Conservation (phyloP, 1,140 invertebrate species). For the Sinella curviseta region DNA sequence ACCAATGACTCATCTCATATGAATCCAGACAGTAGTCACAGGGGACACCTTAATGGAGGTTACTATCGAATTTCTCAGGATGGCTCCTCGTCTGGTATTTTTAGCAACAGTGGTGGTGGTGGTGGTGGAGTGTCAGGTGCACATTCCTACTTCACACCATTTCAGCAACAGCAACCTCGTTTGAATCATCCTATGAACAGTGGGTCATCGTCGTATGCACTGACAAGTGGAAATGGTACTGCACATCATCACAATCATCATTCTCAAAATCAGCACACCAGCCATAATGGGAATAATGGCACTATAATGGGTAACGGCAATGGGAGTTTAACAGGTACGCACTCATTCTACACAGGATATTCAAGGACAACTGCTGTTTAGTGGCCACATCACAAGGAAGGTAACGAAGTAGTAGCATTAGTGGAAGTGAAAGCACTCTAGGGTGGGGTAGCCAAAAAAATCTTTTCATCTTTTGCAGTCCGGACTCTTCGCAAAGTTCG, state of each 20-base stretch:
- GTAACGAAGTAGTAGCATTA: too few species aligned
- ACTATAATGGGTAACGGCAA: background rate
- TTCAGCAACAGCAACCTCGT: background rate
- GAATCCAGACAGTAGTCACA: background rate
- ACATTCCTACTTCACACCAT: background rate
- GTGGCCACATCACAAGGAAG: background rate
- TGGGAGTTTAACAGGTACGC: background rate
- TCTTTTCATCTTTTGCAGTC: too few species aligned
- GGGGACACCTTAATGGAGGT: background rate
- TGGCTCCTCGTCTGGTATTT: background rate
- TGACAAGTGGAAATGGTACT: slow-evolving; percentile 10
- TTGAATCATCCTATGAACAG: background rate
- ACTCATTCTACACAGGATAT: background rate
- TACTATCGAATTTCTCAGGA: slow-evolving; percentile 3
- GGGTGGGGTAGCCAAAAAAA: too few species aligned
- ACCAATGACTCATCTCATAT: background rate
- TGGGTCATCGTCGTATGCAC: background rate
- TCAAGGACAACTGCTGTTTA: background rate
- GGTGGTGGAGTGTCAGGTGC: too few species aligned
- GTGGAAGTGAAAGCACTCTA: too few species aligned
- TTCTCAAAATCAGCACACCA: too few species aligned
- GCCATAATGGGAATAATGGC: background rate
- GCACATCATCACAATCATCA: background rate
- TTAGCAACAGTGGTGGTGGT: background rate
- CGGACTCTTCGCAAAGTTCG: too few species aligned